phyloP scores from a whole-genome alignment of 1,140 invertebrate genomes.

The Solenopsis fugax region DNA sequence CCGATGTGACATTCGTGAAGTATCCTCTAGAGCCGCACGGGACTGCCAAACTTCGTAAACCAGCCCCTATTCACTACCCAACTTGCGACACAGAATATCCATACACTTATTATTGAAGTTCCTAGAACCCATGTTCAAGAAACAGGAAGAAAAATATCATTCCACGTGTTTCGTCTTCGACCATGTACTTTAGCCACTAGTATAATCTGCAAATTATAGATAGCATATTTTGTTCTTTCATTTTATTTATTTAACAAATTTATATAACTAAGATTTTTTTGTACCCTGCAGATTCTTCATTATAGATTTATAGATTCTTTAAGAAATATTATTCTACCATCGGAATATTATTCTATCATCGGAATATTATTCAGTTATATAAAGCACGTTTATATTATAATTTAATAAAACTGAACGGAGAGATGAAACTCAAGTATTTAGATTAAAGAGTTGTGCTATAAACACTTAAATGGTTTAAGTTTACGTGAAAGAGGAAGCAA shows the following conservation, averaged over 20 bases:
- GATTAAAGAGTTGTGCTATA: not conserved
- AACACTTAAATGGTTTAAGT: not conserved
- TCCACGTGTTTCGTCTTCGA: not conserved
- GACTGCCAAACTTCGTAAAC: constrained; percentile 14
- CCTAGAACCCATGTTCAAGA: constrained; percentile 14
- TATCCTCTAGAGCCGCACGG: not conserved
- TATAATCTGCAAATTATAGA: not conserved
- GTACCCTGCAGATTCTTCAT: no score
- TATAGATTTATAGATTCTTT: not conserved
- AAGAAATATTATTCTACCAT: not conserved
- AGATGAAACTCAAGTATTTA: not conserved
- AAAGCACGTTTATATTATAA: not conserved
- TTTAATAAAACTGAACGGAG: not conserved
- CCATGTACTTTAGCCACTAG: not conserved
- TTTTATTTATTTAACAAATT: not conserved
- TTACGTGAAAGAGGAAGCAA: not conserved
- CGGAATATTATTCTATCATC: not conserved
- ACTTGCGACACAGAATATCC: constrained; percentile 41
- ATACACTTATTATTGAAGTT: constrained; percentile 22
- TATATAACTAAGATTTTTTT: not conserved
- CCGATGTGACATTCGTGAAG: constrained; percentile 14
- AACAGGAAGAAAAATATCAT: constrained; percentile 23
- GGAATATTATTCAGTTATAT: not conserved
- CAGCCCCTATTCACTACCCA: constrained; percentile 8
- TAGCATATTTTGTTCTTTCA: not conserved